Conservation (phyloP, 2,888 invertebrate species). For the Thecophora atra region DNA sequence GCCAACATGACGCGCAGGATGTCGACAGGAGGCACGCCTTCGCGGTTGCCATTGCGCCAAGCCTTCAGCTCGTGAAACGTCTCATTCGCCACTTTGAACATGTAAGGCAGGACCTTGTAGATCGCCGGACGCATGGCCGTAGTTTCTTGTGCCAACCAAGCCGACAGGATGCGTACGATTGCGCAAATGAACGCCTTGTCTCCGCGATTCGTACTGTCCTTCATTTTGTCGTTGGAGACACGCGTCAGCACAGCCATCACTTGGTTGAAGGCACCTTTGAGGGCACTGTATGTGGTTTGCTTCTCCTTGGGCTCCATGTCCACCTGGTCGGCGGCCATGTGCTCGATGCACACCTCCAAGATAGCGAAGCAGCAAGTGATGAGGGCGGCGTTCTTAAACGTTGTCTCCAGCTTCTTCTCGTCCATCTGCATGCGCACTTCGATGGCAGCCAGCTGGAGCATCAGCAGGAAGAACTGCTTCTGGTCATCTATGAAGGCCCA, state of each 20-base stretch:
- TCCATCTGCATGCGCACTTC: constrained; percentile 95
- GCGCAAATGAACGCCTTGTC: constrained; percentile 86
- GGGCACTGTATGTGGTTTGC: constrained; percentile 86
- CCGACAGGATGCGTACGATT: constrained; percentile 82
- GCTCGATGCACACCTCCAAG: constrained; percentile 80
- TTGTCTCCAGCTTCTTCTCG: constrained; percentile 82
- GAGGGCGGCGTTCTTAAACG: constrained; percentile 78
- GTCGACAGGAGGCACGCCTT: constrained; percentile 71
- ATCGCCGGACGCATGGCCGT: constrained; percentile 86
- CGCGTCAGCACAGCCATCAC: constrained; percentile 78
- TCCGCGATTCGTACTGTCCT: constrained; percentile 73
- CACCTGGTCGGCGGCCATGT: constrained; percentile 81
- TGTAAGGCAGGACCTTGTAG: constrained; percentile 82
- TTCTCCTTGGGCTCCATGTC: constrained; percentile 91
- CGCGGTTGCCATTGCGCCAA: constrained; percentile 74
- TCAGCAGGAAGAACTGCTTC: constrained; percentile 81
- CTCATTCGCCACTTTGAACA: constrained; percentile 82
- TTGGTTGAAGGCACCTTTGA: constrained; percentile 89
- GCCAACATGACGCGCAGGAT: constrained; percentile 85
- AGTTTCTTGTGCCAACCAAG: constrained; percentile 93
- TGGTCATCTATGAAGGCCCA: constrained; percentile 86
- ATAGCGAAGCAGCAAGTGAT: constrained; percentile 86
- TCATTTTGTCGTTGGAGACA: constrained; percentile 79
- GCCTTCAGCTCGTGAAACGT: constrained; percentile 80
- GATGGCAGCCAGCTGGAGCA: constrained; percentile 88